Conservation (phyloP, 2,113 vertebrate species). For the Raja brachyura region DNA sequence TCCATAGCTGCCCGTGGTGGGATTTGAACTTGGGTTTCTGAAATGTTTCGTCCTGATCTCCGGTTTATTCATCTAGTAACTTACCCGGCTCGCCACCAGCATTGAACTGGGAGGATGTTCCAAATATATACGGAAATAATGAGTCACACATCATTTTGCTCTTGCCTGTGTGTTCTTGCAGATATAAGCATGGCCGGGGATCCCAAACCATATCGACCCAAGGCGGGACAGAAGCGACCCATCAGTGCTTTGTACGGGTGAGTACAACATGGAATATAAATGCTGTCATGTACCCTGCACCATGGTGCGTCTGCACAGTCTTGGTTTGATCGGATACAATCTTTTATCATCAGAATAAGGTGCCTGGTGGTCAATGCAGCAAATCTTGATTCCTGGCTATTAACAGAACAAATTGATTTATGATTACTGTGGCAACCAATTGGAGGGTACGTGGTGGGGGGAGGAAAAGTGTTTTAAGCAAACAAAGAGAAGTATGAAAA, state of each 20-base stretch:
- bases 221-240: slow-evolving; percentile 81
- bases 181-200: slow-evolving; percentile 98
- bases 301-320: not conserved
- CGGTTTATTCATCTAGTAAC: no score
- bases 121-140: not conserved
- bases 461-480: not conserved
- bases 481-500: slow-evolving; percentile 19
- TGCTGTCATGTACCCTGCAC: not conserved
- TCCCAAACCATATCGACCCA: slow-evolving; percentile 90
- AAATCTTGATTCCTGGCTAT: not conserved
- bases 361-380: not conserved
- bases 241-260: slow-evolving; percentile 88
- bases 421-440: not conserved
- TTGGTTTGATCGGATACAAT: not conserved
- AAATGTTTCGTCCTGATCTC: no score
- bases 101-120: not conserved
- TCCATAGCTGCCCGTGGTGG: no score
- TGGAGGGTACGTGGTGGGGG: not conserved
- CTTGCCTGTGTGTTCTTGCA: slow-evolving; percentile 48
- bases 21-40: no score
- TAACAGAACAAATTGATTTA: not conserved
- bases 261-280: slow-evolving; percentile 30
- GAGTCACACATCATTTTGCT: not conserved
- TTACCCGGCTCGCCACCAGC: no score
- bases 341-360: not conserved